Evolutionary conservation across 2,113 vertebrate species (phyloP).

Genomic region (Sphyrna mokarran): DNA sequence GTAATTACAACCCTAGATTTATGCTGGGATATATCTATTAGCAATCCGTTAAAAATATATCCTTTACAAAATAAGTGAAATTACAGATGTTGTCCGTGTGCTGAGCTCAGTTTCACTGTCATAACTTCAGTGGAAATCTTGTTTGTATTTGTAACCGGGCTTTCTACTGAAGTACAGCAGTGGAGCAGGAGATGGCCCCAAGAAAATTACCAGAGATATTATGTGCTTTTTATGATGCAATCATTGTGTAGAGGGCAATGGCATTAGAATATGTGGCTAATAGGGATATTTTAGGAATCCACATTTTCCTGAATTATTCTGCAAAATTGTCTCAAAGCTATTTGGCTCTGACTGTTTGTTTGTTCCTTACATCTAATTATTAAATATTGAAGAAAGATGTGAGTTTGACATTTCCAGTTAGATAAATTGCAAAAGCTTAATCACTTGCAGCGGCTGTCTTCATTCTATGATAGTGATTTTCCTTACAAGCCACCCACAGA

Average conservation of each 20-base stretch:
- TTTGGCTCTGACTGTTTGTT: not conserved
- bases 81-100: not conserved
- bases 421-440: not conserved
- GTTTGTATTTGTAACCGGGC: not conserved
- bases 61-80: not conserved
- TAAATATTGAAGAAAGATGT: slow-evolving; percentile 8
- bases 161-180: not conserved
- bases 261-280: not conserved
- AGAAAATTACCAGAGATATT: not conserved
- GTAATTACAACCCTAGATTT: slow-evolving; percentile 86
- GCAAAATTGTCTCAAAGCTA: not conserved
- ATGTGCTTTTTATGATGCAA: not conserved
- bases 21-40: slow-evolving; percentile 71
- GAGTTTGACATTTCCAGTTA: not conserved
- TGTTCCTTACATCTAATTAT: not conserved
- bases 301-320: not conserved
- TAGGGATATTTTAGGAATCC: not conserved
- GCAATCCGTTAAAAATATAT: slow-evolving; percentile 47
- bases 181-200: not conserved
- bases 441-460: not conserved
- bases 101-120: not conserved
- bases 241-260: not conserved
- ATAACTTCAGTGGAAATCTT: not conserved
- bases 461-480: not conserved
- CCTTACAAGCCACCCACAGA: not conserved